Evolutionary conservation across 2,113 vertebrate species (phyloP), one percentile per base, ranked within the genome.

Genomic region (Indicator maculatus): DNA sequence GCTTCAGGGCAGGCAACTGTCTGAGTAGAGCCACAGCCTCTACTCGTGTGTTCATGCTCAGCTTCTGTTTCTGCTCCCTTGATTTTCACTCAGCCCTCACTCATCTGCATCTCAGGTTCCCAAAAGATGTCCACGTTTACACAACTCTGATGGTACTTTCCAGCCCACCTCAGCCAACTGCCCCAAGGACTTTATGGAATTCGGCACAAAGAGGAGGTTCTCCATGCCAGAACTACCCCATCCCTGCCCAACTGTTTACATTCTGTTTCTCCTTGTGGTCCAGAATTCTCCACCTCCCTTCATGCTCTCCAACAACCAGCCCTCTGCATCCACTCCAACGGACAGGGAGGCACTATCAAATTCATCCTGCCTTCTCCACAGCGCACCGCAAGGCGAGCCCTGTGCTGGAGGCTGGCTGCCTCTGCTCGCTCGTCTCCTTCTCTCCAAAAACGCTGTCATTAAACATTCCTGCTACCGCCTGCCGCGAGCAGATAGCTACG

Each of bases 111-210:
- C 41, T 63, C 41, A 3, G 8, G 27, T 28, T 83, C 59, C 31
- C 33, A 23, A 61, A 64, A 61, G 14, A 9, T 0, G 1, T 6
- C 1, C 12, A 10, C 38, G 19, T 39, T 53, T 53, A 55, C 4
- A 8, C 7, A 12, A 28, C 26, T 17, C 11, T 31, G 23, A 59
- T 5, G 30, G 31, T 26, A 27, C 8, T 53, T 26, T 47, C n/a
- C 21, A 44, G 38, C 16, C 33, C 38, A 11, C 44, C 33, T 39
- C 31, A 15, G 36, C 39, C 2, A 17, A 21, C 55, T 11, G 33
- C 44, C 45, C 16, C 1, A 2, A 19, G 28, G 17, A 24, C 41
- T 12, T 12, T 6, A 10, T 16, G 16, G 38, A 56, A 65, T 10
- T 3, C 8, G 19, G 24, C 59, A 41, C 3, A 5, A 65, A 50